Evolutionary conservation across 1,140 invertebrate genomes (phyloP).

Genomic region (Lutraria rhynchaena): DNA sequence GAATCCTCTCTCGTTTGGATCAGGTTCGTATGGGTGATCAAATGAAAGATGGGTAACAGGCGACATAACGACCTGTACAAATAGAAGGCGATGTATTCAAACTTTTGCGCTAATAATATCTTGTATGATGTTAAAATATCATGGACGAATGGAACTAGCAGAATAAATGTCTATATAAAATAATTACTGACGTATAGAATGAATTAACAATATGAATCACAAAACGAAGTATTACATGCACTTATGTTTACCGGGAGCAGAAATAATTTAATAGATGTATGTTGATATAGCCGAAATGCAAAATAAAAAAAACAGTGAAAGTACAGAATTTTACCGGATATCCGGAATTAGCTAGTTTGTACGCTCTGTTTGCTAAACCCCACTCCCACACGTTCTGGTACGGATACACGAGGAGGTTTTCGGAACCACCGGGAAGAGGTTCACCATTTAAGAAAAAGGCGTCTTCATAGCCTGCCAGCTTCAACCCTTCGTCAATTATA

Average conservation of each 20-base stretch:
- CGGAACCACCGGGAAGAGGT: conserved; percentile 45
- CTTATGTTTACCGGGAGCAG: too few species aligned
- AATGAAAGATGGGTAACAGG: conserved; percentile 78
- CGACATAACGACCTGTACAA: conserved; percentile 74
- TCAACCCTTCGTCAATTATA: conserved; percentile 55
- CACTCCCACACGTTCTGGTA: conserved; percentile 80
- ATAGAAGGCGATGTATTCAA: too few species aligned
- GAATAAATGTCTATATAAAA: too few species aligned
- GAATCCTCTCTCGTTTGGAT: conserved; percentile 77
- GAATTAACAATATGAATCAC: too few species aligned
- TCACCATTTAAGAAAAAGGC: conserved; percentile 63
- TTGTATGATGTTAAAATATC: too few species aligned
- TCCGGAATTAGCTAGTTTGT: conserved; percentile 74
- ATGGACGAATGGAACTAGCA: too few species aligned
- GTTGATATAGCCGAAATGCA: too few species aligned
- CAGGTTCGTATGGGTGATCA: conserved; percentile 79
- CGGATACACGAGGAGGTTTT: conserved; percentile 27
- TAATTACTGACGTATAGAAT: too few species aligned
- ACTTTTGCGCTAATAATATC: too few species aligned
- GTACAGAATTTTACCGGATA: conserved; percentile 69
- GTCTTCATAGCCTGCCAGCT: conserved; percentile 75
- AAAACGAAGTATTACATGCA: too few species aligned
- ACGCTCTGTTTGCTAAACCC: conserved; percentile 70
- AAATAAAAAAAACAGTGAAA: too few species aligned
- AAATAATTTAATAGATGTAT: too few species aligned